Percentiles rank a stretch among this genome's conserved stretches.
Evolutionary conservation across 2,888 invertebrate species (phyloP).

Genomic region (Lithodes maja): DNA sequence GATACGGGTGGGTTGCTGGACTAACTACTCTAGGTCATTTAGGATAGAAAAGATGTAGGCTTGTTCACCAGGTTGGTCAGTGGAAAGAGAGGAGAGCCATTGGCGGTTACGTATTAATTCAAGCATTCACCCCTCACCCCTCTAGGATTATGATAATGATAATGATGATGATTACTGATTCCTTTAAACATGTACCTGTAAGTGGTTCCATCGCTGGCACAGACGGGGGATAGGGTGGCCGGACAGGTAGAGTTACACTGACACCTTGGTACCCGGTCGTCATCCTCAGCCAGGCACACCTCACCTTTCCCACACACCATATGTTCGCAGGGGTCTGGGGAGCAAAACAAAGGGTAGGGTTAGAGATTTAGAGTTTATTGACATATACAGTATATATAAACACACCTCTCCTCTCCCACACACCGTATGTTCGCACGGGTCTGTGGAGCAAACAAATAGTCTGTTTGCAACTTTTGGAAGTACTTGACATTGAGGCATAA

Average conservation of each 20-base stretch:
- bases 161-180: too few species aligned
- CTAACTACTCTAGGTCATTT: too few species aligned
- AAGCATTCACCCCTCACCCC: too few species aligned
- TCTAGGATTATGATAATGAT: too few species aligned
- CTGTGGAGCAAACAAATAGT: background rate
- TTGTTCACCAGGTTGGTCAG: too few species aligned
- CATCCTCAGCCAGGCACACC: constrained; percentile 62
- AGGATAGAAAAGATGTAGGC: too few species aligned
- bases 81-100: too few species aligned
- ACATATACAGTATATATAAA: too few species aligned
- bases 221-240: constrained; percentile 77
- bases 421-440: background rate
- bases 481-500: background rate
- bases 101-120: too few species aligned
- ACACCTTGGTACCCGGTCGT: constrained; percentile 63
- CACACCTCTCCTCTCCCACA: too few species aligned
- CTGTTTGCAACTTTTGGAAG: background rate
- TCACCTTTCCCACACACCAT: constrained; percentile 56
- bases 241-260: constrained; percentile 64
- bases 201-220: constrained; percentile 76
- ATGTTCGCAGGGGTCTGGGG: constrained; percentile 62
- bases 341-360: background rate
- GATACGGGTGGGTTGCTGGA: too few species aligned
- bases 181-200: constrained; percentile 73
- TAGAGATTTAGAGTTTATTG: too few species aligned